Evolutionary conservation across 2,888 invertebrate species (phyloP).

Genomic region (Meandrusa payeni): DNA sequence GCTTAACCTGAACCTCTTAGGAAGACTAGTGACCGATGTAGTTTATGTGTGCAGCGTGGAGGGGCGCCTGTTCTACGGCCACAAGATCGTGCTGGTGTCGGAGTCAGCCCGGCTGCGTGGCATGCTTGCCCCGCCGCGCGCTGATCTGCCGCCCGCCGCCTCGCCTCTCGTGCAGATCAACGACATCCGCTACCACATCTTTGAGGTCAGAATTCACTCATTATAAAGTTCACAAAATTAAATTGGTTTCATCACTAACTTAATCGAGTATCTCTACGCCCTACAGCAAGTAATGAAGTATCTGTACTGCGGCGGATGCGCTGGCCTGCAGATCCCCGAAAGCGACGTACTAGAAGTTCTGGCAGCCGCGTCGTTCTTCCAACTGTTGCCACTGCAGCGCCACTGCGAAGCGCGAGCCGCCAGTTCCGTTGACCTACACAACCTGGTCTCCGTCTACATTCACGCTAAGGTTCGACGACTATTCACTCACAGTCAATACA

Average conservation of each 20-base stretch:
- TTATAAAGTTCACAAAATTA: too few relatives aligned
- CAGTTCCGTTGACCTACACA: conserved; percentile 90
- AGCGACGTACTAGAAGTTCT: conserved; percentile 92
- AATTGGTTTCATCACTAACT: too few relatives aligned
- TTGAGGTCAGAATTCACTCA: conserved; percentile 83
- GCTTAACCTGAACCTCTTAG: too few relatives aligned
- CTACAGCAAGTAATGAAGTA: conserved; percentile 94
- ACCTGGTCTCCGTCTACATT: conserved; percentile 95
- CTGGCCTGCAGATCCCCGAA: conserved; percentile 87
- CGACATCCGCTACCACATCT: conserved; percentile 95
- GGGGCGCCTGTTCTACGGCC: conserved; percentile 94
- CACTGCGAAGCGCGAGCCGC: conserved; percentile 94
- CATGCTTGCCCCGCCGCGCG: conserved; percentile 83
- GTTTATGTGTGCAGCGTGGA: conserved; percentile 83
- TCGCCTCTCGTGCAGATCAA: conserved; percentile 94
- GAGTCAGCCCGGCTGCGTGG: conserved; percentile 92
- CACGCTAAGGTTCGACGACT: conserved; percentile 89
- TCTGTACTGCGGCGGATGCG: conserved; percentile 93
- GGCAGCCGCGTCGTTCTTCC: conserved; percentile 96
- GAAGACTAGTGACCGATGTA: too few relatives aligned
- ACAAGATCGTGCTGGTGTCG: conserved; percentile 95
- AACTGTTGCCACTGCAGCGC: conserved; percentile 90
- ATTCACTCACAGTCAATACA: too few relatives aligned
- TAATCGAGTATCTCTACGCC: too few relatives aligned
- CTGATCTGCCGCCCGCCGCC: conserved; percentile 44